phyloP scores from a whole-genome alignment of 2,113 vertebrate genomes.

The Thryonomys swinderianus region DNA sequence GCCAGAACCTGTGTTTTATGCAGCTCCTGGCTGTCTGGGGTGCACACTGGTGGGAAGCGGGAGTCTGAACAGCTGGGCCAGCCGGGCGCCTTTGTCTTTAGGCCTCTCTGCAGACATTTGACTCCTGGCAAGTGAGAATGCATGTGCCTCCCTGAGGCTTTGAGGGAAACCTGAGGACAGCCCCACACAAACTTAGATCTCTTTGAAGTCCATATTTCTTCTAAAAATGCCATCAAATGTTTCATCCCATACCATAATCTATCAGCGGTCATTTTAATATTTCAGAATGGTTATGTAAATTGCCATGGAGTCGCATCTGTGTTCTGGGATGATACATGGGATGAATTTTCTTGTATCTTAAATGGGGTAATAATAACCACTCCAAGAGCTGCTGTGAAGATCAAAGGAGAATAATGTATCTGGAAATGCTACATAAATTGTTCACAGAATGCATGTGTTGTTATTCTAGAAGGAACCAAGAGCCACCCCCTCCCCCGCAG shows the following conservation, averaged over 20 bases:
- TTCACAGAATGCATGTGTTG: accelerated
- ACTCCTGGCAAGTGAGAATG: not conserved
- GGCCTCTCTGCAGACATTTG: not conserved
- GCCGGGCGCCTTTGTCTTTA: not conserved
- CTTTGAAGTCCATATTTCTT: conserved; percentile 66
- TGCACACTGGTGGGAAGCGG: not conserved
- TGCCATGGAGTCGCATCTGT: not conserved
- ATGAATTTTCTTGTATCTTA: conserved; percentile 53
- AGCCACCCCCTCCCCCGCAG: not conserved
- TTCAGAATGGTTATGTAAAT: conserved; percentile 69
- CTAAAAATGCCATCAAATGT: conserved; percentile 47
- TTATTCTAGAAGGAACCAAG: not conserved
- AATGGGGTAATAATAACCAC: conserved; percentile 56
- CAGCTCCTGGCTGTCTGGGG: not conserved
- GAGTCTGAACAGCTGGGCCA: not conserved
- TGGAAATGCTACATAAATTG: not conserved
- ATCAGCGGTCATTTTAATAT: conserved; percentile 47
- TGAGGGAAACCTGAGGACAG: not conserved
- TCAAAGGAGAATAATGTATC: conserved; percentile 43
- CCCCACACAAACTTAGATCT: not conserved
- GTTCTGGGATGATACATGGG: not conserved
- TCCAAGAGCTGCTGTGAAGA: conserved; percentile 4
- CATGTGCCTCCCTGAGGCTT: not conserved
- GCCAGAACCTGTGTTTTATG: not conserved
- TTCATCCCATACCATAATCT: conserved; percentile 38